These are phyloP conservation scores for Cryptocheilus praepositus DNA, from an alignment of 2,888 invertebrate species.

Conservation along the genomic window DNA sequence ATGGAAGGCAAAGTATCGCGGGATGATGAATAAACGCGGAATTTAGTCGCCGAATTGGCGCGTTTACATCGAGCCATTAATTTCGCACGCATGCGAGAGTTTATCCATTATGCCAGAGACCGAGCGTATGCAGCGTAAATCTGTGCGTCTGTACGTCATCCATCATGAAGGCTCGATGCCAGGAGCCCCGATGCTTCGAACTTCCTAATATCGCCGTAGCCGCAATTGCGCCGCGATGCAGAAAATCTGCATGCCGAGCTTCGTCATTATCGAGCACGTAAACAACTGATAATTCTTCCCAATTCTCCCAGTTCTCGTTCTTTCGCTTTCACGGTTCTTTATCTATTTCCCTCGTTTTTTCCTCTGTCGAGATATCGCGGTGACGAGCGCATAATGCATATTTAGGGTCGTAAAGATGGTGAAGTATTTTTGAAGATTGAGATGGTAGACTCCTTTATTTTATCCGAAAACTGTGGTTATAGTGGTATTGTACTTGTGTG, in stretches of 20 bases:
- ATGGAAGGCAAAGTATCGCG: background rate
- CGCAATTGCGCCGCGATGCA: constrained; percentile 7
- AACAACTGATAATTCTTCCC: no score
- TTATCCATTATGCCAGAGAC: constrained; percentile 1
- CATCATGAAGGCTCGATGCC: constrained; percentile 21
- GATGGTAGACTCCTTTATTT: no score
- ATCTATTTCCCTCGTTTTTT: background rate
- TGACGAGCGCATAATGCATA: no score
- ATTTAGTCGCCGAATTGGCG: no score
- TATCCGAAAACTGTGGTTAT: no score
- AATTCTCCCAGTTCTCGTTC: background rate
- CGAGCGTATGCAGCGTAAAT: constrained; percentile 6
- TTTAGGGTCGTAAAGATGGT: no score
- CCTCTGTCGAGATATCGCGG: background rate
- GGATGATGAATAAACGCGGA: constrained; percentile 1
- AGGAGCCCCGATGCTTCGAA: constrained; percentile 11
- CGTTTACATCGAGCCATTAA: constrained; percentile 2
- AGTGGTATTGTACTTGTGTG: no score
- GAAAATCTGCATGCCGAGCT: constrained; percentile 13
- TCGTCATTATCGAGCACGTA: background rate
- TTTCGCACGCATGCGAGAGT: constrained; percentile 2
- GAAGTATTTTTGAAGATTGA: no score
- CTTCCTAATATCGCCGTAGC: constrained; percentile 5
- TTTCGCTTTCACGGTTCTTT: background rate
- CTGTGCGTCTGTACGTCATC: constrained; percentile 9